Base-by-base conservation (phyloP, 2,888 invertebrate genomes). In the Cecidostiba fungosa region DNA sequence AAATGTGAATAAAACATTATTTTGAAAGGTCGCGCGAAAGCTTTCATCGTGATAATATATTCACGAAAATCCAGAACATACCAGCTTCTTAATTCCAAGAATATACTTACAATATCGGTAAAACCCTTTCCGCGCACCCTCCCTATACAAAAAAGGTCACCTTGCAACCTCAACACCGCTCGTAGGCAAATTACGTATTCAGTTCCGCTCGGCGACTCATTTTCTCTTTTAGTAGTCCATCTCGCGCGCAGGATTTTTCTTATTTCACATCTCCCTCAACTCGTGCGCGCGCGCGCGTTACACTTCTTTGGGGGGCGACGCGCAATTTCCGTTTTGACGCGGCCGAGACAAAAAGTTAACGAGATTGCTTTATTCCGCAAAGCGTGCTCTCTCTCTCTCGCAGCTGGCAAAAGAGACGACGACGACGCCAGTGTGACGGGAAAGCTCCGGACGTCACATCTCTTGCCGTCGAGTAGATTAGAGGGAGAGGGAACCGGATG, bases 361-460 rank as follows among this genome's bases (percentile, higher is more conserved):
- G 87, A 87, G 83, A 87, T 85, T 83, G 87, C 85, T 87, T 87
- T 85, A 87, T 87, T 85, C 82, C 82, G 70, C 62, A 43, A 73
- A 70, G 62, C 54, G 54, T n/a, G 23, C 54, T 5, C n/a, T 14
- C 50, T 14, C 50, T 4, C 19, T n/a, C 39, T 23, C 12, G 32
- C 26, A 54, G 50, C 39, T 5, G 12, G 32, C 62, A n/a, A 43
- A n/a, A n/a, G 32, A 36, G 74, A 36, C 43, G 36, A 26, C 23
- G 62, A 16, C n/a, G 16, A 12, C 39, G 39, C 62, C 16, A 19
- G 36, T 23, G 84, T 16, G 79, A 74, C 43, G 74, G 43, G 12
- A 77, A 77, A 66, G 74, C 32, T 26, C 62, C 59, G 70, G 39
- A 73, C 32, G 73, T 83, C 74, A 69, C 74, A 74, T 82, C 76